phyloP scores from a whole-genome alignment of 2,797 vertebrate genomes.

The Merluccius polli region DNA sequence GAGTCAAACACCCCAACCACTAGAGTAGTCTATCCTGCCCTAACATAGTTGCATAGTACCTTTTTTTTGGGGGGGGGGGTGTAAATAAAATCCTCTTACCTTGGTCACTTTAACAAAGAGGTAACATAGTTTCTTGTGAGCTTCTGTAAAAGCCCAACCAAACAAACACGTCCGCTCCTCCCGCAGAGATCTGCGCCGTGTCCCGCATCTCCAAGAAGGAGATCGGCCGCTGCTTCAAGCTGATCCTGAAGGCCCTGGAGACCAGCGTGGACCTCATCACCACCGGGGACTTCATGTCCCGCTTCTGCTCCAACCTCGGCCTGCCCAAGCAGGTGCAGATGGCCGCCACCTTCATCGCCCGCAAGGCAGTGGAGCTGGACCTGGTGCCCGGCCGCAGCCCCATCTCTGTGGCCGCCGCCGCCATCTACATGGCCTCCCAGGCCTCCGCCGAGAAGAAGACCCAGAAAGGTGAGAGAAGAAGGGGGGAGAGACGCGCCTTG shows the following conservation, averaged over 20 bases:
- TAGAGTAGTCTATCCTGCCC: background rate
- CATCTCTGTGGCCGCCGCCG: slow-evolving; percentile 95
- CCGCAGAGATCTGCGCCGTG: slow-evolving; percentile 94
- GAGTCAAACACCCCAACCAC: no score
- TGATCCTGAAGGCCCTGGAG: slow-evolving; percentile 93
- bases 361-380: slow-evolving; percentile 94
- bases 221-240: slow-evolving; percentile 94
- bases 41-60: background rate
- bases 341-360: slow-evolving; percentile 94
- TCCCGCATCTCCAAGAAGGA: slow-evolving; percentile 99
- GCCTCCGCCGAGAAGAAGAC: slow-evolving; percentile 97
- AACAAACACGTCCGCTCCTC: background rate
- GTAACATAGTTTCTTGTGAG: background rate
- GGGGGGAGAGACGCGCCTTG: background rate
- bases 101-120: no score
- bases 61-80: no score
- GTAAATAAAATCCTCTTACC: background rate
- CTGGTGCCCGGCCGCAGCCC: slow-evolving; percentile 96
- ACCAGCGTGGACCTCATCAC: slow-evolving; percentile 98
- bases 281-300: slow-evolving; percentile 98
- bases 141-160: background rate
- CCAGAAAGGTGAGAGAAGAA: slow-evolving; percentile 85
- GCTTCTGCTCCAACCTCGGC: slow-evolving; percentile 91
- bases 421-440: slow-evolving; percentile 99
- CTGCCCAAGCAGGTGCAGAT: slow-evolving; percentile 97